A percentile compares a stretch with the other conserved stretches of the same genome.
These are phyloP conservation scores for Pollenia amentaria DNA, from an alignment of 2,888 invertebrate species.

Conservation along the genomic window DNA sequence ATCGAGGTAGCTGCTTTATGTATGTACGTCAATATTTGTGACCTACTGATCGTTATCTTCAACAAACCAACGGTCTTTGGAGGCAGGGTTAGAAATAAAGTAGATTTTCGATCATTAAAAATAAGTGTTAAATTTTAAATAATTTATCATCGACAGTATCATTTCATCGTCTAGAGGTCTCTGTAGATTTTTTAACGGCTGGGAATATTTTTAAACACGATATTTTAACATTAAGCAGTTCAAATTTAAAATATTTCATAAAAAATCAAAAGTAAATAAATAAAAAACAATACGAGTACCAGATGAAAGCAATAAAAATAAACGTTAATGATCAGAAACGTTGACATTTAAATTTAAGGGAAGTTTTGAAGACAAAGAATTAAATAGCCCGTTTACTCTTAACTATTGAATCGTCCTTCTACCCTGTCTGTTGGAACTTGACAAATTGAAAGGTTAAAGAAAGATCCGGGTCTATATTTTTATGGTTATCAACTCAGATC, in stretches of 20 bases:
- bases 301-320: background rate
- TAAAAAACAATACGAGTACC: conserved; percentile 3
- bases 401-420: no score
- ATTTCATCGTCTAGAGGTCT: background rate
- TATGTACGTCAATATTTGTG: no score
- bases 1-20: no score
- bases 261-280: conserved; percentile 31
- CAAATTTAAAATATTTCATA: conserved; percentile 50
- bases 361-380: background rate
- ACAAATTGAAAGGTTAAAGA: no score
- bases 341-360: background rate
- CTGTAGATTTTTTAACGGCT: background rate
- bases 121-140: conserved; percentile 41
- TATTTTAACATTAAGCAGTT: conserved; percentile 56
- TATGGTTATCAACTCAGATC: no score
- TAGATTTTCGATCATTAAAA: conserved; percentile 27
- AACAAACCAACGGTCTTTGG: no score
- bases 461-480: no score
- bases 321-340: background rate
- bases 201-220: conserved; percentile 44
- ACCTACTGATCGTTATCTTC: no score
- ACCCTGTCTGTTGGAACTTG: no score
- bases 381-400: no score
- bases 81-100: no score
- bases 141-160: conserved; percentile 21